These are phyloP conservation scores for Perithous albicinctus DNA, from an alignment of 2,888 invertebrate genomes.

Conservation along the genomic window DNA sequence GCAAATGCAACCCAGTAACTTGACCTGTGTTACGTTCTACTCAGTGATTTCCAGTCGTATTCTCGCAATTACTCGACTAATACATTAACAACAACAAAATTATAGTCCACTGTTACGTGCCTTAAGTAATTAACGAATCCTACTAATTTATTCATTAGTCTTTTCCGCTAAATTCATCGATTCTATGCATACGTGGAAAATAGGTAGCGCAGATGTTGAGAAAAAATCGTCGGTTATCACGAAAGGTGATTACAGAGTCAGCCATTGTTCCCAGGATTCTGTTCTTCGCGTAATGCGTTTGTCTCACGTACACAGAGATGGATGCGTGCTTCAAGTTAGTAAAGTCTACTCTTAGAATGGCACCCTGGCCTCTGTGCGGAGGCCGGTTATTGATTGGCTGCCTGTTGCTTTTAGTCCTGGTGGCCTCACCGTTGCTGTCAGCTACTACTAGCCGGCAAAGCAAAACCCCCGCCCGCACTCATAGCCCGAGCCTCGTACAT, in stretches of 20 bases:
- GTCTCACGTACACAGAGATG: slow-evolving; percentile 27
- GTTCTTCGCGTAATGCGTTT: slow-evolving; percentile 35
- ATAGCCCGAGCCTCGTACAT: slow-evolving; percentile 20
- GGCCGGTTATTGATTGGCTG: slow-evolving; percentile 82
- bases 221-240: slow-evolving; percentile 1
- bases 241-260: not conserved
- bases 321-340: slow-evolving; percentile 71
- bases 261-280: not conserved
- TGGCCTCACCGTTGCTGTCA: slow-evolving; percentile 72
- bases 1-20: too few species aligned
- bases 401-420: slow-evolving; percentile 82
- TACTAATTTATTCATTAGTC: not conserved
- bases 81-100: not conserved
- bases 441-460: slow-evolving; percentile 24
- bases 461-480: slow-evolving; percentile 31
- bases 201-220: not conserved
- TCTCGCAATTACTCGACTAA: not conserved
- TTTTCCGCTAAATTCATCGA: not conserved
- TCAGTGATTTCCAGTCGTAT: too few species aligned
- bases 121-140: not conserved
- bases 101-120: not conserved
- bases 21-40: too few species aligned
- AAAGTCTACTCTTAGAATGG: slow-evolving; percentile 67
- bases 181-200: not conserved
- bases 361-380: slow-evolving; percentile 73